A percentile compares a stretch with the other conserved stretches of the same genome.
phyloP scores from a whole-genome alignment of 1,140 invertebrate species.

The Drosophila tani region DNA sequence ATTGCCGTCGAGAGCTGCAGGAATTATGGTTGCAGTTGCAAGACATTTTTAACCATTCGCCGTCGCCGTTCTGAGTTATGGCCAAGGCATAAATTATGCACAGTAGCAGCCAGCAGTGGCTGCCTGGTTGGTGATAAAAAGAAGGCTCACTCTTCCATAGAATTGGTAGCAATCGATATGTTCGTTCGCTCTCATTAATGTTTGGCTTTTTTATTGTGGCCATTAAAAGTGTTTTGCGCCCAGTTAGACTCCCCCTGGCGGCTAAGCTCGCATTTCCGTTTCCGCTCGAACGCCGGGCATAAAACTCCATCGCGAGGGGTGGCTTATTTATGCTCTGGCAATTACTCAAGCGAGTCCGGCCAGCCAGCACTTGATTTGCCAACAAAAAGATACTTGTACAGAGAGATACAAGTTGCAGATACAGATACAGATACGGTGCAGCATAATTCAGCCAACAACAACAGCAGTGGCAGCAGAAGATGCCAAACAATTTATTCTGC shows the following conservation, averaged over 20 bases:
- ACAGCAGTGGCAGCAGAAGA: conserved; percentile 26
- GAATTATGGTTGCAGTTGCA: conserved; percentile 49
- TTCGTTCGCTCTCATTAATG: conserved; percentile 20
- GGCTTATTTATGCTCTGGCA: conserved; percentile 41
- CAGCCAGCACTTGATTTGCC: conserved; percentile 39
- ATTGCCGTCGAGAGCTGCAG: conserved; percentile 42
- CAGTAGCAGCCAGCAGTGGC: conserved; percentile 21
- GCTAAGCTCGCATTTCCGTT: conserved; percentile 53
- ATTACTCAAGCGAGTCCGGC: conserved; percentile 47
- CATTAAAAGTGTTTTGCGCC: conserved; percentile 32
- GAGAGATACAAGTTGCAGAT: conserved; percentile 29
- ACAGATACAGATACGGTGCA: conserved; percentile 15
- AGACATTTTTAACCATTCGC: conserved; percentile 53
- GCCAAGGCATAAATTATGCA: conserved; percentile 42
- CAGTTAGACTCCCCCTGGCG: conserved; percentile 14
- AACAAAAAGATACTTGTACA: conserved; percentile 32
- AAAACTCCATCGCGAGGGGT: conserved; percentile 25
- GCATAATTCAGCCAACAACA: conserved; percentile 26
- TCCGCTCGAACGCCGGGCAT: conserved; percentile 42
- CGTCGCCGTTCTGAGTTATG: conserved; percentile 41
- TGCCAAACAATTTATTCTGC: conserved; percentile 54
- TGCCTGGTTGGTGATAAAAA: conserved; percentile 7
- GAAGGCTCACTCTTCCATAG: background rate
- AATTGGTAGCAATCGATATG: conserved; percentile 19
- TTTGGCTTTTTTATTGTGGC: conserved; percentile 35